These are phyloP conservation scores for Pemphigus obesinymphae DNA, from an alignment of 1,140 invertebrate genomes.

Conservation along the genomic window DNA sequence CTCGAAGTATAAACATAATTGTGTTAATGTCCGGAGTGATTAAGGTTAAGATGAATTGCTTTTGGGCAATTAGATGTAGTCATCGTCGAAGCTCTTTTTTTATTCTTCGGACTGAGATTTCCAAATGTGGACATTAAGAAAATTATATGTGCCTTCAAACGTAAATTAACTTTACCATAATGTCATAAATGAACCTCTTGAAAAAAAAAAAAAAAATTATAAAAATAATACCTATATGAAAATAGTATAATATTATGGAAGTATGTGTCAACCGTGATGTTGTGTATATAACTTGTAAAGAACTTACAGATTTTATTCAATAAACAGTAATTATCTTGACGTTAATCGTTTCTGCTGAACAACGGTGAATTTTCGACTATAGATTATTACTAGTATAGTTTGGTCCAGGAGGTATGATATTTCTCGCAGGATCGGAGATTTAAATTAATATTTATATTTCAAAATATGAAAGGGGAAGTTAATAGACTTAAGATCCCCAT, in stretches of 20 bases:
- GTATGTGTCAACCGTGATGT: neutral
- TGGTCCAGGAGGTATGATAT: too few relatives aligned
- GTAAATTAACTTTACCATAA: neutral
- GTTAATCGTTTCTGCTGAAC: neutral
- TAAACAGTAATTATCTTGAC: constrained; percentile 11
- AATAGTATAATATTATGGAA: neutral
- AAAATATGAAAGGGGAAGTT: too few relatives aligned
- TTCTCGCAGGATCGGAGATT: too few relatives aligned
- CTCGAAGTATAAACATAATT: neutral
- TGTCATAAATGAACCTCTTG: neutral
- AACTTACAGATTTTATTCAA: neutral
- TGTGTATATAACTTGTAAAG: too few relatives aligned
- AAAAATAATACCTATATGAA: neutral
- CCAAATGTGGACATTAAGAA: neutral
- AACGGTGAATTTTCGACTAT: neutral
- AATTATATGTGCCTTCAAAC: neutral
- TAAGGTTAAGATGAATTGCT: constrained; percentile 31
- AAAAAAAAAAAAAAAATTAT: neutral
- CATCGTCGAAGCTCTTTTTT: neutral
- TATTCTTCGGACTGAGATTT: neutral
- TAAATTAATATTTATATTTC: too few relatives aligned
- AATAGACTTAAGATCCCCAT: too few relatives aligned
- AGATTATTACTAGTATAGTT: too few relatives aligned
- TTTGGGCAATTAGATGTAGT: constrained; percentile 1
- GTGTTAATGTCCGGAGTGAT: constrained; percentile 24